These are phyloP conservation scores for Oscheius myriophilus DNA, from an alignment of 2,888 invertebrate species.

Conservation along the genomic window DNA sequence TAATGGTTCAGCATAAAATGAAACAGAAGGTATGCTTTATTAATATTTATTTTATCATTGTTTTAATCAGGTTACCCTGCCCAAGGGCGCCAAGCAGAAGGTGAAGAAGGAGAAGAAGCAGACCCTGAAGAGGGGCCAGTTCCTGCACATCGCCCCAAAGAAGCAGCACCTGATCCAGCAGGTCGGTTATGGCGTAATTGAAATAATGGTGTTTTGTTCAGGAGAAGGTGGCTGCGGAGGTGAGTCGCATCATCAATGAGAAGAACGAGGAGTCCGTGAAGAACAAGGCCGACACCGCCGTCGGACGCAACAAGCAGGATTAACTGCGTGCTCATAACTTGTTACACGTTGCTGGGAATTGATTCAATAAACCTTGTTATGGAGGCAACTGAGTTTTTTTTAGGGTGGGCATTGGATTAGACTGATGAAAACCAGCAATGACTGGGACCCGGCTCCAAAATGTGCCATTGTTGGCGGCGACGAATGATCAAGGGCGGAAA, in stretches of 20 bases:
- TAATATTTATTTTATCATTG: neutral
- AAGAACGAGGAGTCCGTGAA: conserved; percentile 68
- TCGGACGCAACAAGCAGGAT: conserved; percentile 48
- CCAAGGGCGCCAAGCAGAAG: conserved; percentile 61
- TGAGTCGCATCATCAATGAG: conserved; percentile 66
- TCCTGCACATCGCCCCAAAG: conserved; percentile 58
- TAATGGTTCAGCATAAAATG: conserved; percentile 56
- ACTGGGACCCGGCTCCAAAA: too few species aligned
- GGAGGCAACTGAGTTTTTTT: too few species aligned
- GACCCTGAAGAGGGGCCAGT: conserved; percentile 52
- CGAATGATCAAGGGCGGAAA: too few species aligned
- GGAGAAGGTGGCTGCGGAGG: conserved; percentile 56
- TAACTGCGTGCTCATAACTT: neutral
- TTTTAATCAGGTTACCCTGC: conserved; percentile 44
- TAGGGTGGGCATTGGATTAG: too few species aligned
- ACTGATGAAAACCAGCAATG: too few species aligned
- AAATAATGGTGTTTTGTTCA: conserved; percentile 24
- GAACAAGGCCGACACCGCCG: conserved; percentile 58
- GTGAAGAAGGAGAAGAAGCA: conserved; percentile 47
- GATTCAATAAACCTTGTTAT: too few species aligned
- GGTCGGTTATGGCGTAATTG: conserved; percentile 22
- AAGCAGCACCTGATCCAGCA: conserved; percentile 53
- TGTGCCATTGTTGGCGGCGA: too few species aligned
- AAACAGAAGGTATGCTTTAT: conserved; percentile 37
- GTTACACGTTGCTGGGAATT: too few species aligned